Percentiles rank a stretch among this genome's conserved stretches.
Evolutionary conservation across 2,888 invertebrate species (phyloP).

Genomic region (Tholera decimalis): DNA sequence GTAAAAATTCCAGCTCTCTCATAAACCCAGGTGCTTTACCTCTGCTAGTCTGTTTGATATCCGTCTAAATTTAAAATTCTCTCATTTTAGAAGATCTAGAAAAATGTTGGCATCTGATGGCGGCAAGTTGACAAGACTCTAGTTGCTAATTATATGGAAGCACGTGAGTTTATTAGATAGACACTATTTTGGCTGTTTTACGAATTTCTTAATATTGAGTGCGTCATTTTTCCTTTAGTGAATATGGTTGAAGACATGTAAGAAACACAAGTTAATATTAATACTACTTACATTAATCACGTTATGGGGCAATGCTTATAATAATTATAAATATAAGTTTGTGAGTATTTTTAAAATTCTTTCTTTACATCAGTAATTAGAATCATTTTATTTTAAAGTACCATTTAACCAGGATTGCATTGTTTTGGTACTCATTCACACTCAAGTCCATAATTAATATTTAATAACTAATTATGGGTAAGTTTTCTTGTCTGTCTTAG

Average conservation of each 20-base stretch:
- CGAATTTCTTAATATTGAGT: conserved; percentile 31
- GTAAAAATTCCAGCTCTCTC: conserved; percentile 7
- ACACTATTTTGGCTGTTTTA: conserved; percentile 64
- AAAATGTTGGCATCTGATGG: conserved; percentile 56
- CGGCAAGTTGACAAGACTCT: conserved; percentile 57
- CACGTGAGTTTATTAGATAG: conserved; percentile 63
- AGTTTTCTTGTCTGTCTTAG: too few species aligned
- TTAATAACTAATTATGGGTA: too few species aligned
- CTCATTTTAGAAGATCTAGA: conserved; percentile 60
- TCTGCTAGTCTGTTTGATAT: conserved; percentile 45
- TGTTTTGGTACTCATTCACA: too few species aligned
- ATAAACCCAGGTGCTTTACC: conserved; percentile 15
- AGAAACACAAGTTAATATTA: too few species aligned
- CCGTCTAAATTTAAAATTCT: conserved; percentile 60
- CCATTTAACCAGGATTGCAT: too few species aligned
- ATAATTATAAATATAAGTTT: too few species aligned
- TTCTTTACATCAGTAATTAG: too few species aligned
- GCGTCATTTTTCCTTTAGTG: conserved; percentile 29
- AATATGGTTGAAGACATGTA: neutral
- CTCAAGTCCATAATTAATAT: too few species aligned
- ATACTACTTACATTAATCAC: too few species aligned
- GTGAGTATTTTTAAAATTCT: too few species aligned
- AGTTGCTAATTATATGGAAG: conserved; percentile 76
- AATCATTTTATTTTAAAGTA: too few species aligned
- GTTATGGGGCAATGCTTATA: too few species aligned